phyloP scores from a whole-genome alignment of 2,113 vertebrate species.

The Sorex araneus region DNA sequence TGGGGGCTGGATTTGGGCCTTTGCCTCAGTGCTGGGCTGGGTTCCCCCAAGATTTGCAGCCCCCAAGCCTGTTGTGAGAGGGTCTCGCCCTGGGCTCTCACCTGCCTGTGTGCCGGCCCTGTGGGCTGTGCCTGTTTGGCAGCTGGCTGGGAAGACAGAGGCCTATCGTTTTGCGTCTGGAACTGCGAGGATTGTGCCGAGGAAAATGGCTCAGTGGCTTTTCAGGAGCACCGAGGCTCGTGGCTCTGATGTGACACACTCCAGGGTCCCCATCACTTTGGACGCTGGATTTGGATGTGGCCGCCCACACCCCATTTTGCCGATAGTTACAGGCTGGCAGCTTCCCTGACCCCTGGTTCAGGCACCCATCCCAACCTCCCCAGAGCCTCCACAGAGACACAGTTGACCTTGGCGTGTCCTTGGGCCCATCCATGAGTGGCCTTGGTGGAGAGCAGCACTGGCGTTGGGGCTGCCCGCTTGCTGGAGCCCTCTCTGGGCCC shows the following conservation, averaged over 20 bases:
- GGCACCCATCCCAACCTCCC: background rate
- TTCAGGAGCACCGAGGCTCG: background rate
- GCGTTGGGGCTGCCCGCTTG: rapidly evolving
- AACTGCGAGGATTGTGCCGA: background rate
- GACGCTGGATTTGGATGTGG: no score
- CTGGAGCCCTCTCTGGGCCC: background rate
- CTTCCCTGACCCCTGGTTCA: no score
- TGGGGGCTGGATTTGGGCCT: rapidly evolving
- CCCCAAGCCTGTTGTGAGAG: background rate
- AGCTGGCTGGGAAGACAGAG: background rate
- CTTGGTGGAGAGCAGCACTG: background rate
- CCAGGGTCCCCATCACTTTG: background rate
- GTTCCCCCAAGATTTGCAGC: background rate
- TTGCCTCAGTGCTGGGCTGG: background rate
- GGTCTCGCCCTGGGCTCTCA: background rate
- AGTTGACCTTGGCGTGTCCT: slow-evolving; percentile 74
- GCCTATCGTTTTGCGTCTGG: background rate
- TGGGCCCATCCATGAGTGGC: background rate
- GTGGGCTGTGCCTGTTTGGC: background rate
- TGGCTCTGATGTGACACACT: no score
- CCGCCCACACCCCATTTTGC: no score
- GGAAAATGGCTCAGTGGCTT: background rate
- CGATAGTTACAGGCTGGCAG: no score
- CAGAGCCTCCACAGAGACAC: background rate
- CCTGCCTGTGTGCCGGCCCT: no score